Evolutionary conservation across 1,140 invertebrate species (phyloP), one percentile per base, ranked within the genome.

Genomic region (Gonatopus flavifemur): DNA sequence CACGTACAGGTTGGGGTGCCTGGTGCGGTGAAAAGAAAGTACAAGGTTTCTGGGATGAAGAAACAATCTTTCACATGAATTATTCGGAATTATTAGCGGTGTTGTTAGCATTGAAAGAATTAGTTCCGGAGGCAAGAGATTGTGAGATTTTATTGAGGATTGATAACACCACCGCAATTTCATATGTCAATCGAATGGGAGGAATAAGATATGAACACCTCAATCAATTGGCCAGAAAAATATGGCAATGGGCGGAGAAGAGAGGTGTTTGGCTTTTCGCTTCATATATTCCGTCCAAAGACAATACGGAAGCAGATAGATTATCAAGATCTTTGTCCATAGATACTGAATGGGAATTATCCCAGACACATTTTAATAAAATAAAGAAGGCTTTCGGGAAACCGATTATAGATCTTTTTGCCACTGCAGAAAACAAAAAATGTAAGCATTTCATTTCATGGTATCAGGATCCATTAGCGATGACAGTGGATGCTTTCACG

Each of bases 21-120:
- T 32, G 6, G n/a, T 21, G 30, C 16, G 20, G 3, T 4, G 25
- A 21, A 21, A n/a, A 33, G 3, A 8, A 13, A 10, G 40, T 33
- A 4, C 24, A 6, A 7, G 48, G 39, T 8, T 19, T 24, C 12
- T 50, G 48, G 48, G 43, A 13, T n/a, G 10, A 19, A 35, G 48
- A 50, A 19, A 42, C 15, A 24, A 12, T 1, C 0, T 13, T 16
- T 19, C 30, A 35, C 9, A 49, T 41, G 10, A 49, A 49, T n/a
- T 21, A 28, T 3, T 30, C 35, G 3, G 38, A 49, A 18, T 25
- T 50, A 16, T 16, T 36, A 15, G 48, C n/a, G n/a, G n/a, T n/a
- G n/a, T n/a, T n/a, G n/a, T n/a, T n/a, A n/a, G n/a, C n/a, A n/a
- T n/a, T n/a, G n/a, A 13, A 6, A 33, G 5, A 13, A 9, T 33